Percentiles rank a stretch among this genome's conserved stretches.
phyloP scores from a whole-genome alignment of 2,113 vertebrate genomes.

The cat (Felis catus) region DNA sequence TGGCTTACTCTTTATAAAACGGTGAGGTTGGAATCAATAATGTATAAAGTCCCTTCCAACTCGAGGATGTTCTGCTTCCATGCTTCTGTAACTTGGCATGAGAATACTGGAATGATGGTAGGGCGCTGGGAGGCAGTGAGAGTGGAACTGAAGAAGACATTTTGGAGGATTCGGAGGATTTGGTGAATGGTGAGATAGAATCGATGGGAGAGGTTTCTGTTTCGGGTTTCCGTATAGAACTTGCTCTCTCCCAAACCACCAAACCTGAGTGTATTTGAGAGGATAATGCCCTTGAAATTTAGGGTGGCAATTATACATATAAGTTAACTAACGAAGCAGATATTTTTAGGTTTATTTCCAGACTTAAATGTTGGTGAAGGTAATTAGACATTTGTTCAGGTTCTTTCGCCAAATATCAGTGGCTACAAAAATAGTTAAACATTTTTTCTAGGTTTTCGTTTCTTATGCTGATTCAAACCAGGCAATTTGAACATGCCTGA shows the following conservation, averaged over 20 bases:
- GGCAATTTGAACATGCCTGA: slow-evolving; percentile 4
- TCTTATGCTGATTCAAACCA: slow-evolving; percentile 22
- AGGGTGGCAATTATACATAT: neutral
- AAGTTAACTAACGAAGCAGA: neutral
- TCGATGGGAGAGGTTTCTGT: neutral
- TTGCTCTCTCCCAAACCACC: neutral
- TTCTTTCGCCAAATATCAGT: slow-evolving; percentile 35
- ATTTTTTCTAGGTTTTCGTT: slow-evolving; percentile 42
- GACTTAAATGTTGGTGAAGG: neutral
- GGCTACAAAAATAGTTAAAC: neutral
- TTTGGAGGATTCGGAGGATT: neutral
- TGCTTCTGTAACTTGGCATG: neutral
- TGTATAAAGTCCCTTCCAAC: neutral
- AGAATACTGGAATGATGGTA: neutral
- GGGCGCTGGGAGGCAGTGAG: neutral
- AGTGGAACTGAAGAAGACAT: neutral
- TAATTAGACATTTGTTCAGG: neutral
- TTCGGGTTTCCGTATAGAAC: neutral
- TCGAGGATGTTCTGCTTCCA: neutral
- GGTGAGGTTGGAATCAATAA: neutral
- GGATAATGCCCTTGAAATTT: neutral
- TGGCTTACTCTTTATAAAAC: neutral
- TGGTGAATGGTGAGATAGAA: neutral
- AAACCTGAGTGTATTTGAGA: neutral
- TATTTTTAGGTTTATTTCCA: slow-evolving; percentile 3